These are phyloP conservation scores for Bostrychus sinensis DNA, from an alignment of 2,113 vertebrate species.

Conservation along the genomic window DNA sequence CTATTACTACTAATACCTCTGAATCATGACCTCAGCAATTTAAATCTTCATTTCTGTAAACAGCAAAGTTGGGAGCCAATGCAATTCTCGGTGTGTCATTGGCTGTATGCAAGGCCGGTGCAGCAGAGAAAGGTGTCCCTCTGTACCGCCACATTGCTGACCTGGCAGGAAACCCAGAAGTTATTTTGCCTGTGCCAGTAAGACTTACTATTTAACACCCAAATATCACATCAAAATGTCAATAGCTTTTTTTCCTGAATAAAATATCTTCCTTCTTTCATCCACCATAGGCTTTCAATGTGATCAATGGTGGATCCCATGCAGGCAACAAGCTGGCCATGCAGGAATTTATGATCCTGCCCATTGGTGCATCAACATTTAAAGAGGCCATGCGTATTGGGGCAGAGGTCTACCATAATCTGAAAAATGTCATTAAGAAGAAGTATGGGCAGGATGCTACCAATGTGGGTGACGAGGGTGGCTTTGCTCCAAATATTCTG, in stretches of 20 bases:
- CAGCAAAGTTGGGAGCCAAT: slow-evolving; percentile 95
- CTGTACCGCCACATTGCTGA: slow-evolving; percentile 95
- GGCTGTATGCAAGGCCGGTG: slow-evolving; percentile 96
- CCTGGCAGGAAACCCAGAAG: slow-evolving; percentile 89
- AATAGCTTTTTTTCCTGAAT: neutral
- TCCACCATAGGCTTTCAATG: slow-evolving; percentile 90
- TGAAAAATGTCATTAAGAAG: slow-evolving; percentile 96
- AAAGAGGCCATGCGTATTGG: slow-evolving; percentile 95
- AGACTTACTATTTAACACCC: slow-evolving; percentile 52
- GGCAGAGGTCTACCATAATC: slow-evolving; percentile 96
- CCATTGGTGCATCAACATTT: slow-evolving; percentile 87
- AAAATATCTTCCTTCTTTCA: neutral
- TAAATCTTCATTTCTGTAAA: slow-evolving; percentile 17
- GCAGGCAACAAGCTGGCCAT: slow-evolving; percentile 98
- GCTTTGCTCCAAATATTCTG: slow-evolving; percentile 97
- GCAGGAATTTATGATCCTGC: slow-evolving; percentile 99
- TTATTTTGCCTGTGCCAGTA: slow-evolving; percentile 95
- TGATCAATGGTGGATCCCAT: slow-evolving; percentile 97
- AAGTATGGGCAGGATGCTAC: slow-evolving; percentile 97
- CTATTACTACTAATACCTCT: neutral
- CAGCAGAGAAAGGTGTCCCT: slow-evolving; percentile 95
- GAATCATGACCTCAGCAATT: neutral
- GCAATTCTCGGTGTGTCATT: slow-evolving; percentile 95
- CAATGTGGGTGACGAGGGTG: slow-evolving; percentile 95
- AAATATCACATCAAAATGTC: neutral